Evolutionary conservation across 2,888 invertebrate genomes (phyloP).

Genomic region (Epinotia brunnichana): DNA sequence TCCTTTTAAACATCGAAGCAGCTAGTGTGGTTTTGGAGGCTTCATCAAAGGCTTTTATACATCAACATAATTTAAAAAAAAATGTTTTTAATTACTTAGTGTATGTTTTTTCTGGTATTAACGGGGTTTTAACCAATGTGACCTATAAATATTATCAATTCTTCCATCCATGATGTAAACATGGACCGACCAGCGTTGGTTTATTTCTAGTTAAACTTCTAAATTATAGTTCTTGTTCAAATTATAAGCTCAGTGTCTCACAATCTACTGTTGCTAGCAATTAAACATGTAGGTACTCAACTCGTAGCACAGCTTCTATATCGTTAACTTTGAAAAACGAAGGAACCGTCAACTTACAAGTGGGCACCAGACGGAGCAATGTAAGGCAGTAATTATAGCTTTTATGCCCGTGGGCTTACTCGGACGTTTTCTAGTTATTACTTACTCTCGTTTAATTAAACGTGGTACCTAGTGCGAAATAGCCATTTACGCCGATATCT

Average conservation of each 20-base stretch:
- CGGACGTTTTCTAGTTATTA: conserved; percentile 31
- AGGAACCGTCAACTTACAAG: neutral
- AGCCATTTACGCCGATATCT: neutral
- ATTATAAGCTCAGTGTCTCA: neutral
- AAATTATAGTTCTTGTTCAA: neutral
- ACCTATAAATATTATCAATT: neutral
- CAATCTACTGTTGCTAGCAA: neutral
- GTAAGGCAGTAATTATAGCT: conserved; percentile 31
- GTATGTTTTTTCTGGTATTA: neutral
- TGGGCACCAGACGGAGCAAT: conserved; percentile 4
- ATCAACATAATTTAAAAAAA: neutral
- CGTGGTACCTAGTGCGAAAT: neutral
- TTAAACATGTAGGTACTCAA: neutral
- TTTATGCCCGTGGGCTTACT: conserved; percentile 16
- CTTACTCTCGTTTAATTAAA: conserved; percentile 2
- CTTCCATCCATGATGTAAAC: no score
- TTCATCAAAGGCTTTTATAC: neutral
- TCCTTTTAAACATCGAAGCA: neutral
- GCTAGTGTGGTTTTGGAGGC: neutral
- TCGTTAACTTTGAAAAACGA: neutral
- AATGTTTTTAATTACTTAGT: neutral
- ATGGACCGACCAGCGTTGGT: neutral
- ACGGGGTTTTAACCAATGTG: neutral
- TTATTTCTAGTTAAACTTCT: neutral
- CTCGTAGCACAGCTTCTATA: conserved; percentile 1